phyloP scores from a whole-genome alignment of 2,888 invertebrate genomes.

The Smittia aterrima region DNA sequence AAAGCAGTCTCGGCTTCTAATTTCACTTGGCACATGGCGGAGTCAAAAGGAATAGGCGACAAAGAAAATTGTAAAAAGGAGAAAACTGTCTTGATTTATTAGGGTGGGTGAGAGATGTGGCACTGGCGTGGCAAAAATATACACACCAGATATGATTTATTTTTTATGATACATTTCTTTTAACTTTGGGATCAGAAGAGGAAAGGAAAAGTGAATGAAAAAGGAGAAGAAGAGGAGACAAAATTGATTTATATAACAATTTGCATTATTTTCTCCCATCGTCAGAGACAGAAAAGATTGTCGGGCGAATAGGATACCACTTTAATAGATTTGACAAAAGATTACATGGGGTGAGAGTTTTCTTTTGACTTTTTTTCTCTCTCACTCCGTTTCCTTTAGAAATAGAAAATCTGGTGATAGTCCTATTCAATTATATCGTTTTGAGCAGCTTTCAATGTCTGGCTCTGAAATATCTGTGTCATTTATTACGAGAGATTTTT shows the following conservation, averaged over 20 bases:
- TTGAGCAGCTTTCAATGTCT: background rate
- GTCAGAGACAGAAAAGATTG: background rate
- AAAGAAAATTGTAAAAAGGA: conserved; percentile 14
- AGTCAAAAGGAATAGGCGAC: conserved; percentile 2
- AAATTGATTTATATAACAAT: conserved; percentile 41
- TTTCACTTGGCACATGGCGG: too few relatives aligned
- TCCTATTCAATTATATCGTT: conserved; percentile 24
- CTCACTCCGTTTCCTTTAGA: background rate
- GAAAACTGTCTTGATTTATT: conserved; percentile 42
- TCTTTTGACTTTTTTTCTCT: background rate
- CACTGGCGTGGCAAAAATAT: conserved; percentile 31
- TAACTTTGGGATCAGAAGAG: background rate
- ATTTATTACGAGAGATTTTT: conserved; percentile 6
- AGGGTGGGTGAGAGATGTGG: conserved; percentile 34
- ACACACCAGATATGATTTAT: conserved; percentile 42
- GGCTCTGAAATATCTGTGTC: conserved; percentile 10
- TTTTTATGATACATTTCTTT: conserved; percentile 41
- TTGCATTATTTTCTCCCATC: conserved; percentile 32
- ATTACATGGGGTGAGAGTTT: background rate
- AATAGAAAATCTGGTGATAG: background rate
- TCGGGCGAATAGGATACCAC: background rate
- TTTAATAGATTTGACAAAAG: conserved; percentile 7
- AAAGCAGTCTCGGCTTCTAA: background rate
- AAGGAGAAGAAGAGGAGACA: too few relatives aligned
- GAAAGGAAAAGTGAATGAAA: background rate